These are phyloP conservation scores for Allochrocebus solatus DNA, from an alignment of 2,797 vertebrate genomes.

Conservation along the genomic window DNA sequence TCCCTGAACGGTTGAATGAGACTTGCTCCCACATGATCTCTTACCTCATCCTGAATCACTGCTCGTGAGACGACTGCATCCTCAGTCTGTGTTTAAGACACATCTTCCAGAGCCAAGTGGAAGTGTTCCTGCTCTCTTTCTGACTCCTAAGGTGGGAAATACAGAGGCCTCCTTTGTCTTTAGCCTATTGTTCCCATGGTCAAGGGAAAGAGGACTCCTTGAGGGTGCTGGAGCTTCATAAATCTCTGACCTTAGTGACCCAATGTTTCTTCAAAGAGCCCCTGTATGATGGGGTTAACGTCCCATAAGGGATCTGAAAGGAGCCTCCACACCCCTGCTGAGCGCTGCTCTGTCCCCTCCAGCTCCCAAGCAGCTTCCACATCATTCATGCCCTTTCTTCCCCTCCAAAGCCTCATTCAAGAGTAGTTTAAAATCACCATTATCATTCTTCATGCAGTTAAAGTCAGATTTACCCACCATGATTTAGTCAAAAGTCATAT, in stretches of 20 bases:
- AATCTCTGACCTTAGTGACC: neutral
- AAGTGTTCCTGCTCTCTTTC: neutral
- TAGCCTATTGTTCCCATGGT: neutral
- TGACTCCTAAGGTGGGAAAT: neutral
- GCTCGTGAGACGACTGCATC: neutral
- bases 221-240: neutral
- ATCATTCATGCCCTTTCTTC: neutral
- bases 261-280: neutral
- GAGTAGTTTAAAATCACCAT: neutral
- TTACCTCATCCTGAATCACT: slow-evolving; percentile 21
- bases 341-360: neutral
- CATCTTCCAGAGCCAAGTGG: neutral
- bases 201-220: neutral
- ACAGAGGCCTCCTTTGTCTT: neutral
- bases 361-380: neutral
- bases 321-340: neutral
- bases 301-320: neutral
- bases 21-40: slow-evolving; percentile 26
- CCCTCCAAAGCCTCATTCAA: neutral
- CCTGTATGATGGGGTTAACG: neutral
- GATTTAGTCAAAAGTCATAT: neutral
- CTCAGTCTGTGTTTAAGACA: neutral
- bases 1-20: neutral
- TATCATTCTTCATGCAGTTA: neutral
- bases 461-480: neutral